Evolutionary conservation across 64 coral and sea anemone species (phyloP).

Genomic region (Dendrophyllia cribrosa): DNA sequence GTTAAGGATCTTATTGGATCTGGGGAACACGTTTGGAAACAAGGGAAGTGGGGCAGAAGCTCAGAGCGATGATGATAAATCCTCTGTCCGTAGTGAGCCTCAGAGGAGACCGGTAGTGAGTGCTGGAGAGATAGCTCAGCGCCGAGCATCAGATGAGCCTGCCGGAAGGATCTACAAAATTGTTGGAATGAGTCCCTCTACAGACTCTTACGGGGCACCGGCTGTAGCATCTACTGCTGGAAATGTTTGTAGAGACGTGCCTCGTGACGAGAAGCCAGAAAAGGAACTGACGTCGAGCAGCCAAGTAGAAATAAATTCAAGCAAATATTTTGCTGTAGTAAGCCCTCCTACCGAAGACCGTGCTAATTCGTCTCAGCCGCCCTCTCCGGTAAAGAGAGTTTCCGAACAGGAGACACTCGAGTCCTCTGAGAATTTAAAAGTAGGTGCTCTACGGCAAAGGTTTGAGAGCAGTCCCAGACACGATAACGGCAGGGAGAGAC

Average conservation of each 20-base stretch:
- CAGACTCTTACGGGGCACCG: background rate
- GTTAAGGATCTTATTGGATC: constrained; percentile 77
- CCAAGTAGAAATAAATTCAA: constrained; percentile 15
- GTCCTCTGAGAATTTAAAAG: constrained; percentile 16
- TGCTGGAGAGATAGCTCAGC: constrained; percentile 7
- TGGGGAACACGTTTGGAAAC: constrained; percentile 40
- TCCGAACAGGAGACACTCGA: constrained; percentile 11
- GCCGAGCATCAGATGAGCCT: constrained; percentile 37
- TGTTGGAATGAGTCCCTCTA: constrained; percentile 23
- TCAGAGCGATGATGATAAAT: constrained; percentile 39
- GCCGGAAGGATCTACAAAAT: constrained; percentile 24
- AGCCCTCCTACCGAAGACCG: background rate
- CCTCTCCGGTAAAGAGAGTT: constrained; percentile 35
- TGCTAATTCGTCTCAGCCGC: constrained; percentile 19
- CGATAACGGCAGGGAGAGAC: background rate
- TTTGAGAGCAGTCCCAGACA: constrained; percentile 30
- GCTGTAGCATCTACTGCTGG: background rate
- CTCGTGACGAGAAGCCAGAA: background rate
- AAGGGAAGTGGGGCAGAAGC: constrained; percentile 4
- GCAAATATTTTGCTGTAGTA: constrained; percentile 16
- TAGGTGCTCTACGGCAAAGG: constrained; percentile 45
- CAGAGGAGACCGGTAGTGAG: constrained; percentile 2
- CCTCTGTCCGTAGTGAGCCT: constrained; percentile 64
- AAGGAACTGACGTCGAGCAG: background rate
- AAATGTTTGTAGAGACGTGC: background rate